Conservation (phyloP, 2,113 vertebrate species). For the Pandion haliaetus region DNA sequence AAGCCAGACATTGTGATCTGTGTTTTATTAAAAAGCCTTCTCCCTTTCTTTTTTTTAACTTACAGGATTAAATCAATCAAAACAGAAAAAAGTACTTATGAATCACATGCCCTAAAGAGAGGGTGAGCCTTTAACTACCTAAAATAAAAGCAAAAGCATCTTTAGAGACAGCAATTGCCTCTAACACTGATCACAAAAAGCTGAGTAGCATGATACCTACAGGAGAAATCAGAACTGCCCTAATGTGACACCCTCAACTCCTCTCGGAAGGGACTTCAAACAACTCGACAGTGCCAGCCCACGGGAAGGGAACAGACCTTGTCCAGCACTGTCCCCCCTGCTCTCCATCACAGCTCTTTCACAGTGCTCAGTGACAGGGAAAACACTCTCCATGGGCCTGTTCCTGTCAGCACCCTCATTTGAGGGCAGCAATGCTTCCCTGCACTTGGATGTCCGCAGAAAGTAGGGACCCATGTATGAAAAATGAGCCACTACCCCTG, state of each 20-base stretch:
- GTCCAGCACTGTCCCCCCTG: background rate
- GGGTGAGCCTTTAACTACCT: background rate
- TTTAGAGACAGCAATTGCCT: background rate
- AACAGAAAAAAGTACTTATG: background rate
- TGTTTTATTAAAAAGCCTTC: background rate
- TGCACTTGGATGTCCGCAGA: background rate
- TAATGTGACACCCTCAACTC: fast-evolving
- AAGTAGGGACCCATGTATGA: fast-evolving
- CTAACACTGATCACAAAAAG: background rate
- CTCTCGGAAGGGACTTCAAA: background rate
- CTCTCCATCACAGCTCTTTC: background rate
- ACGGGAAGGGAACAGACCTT: background rate
- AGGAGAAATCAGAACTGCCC: background rate
- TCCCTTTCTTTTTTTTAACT: background rate
- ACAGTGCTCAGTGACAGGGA: background rate
- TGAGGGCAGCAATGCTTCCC: fast-evolving
- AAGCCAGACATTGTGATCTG: background rate
- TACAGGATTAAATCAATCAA: background rate
- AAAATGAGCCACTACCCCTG: background rate
- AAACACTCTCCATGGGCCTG: background rate
- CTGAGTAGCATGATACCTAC: background rate
- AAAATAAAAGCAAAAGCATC: background rate
- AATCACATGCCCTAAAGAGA: background rate
- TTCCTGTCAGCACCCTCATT: background rate
- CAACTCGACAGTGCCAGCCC: background rate